Percentiles rank a stretch among this genome's conserved stretches.
These are phyloP conservation scores for Megaleporinus macrocephalus DNA, from an alignment of 2,113 vertebrate genomes.

Conservation along the genomic window DNA sequence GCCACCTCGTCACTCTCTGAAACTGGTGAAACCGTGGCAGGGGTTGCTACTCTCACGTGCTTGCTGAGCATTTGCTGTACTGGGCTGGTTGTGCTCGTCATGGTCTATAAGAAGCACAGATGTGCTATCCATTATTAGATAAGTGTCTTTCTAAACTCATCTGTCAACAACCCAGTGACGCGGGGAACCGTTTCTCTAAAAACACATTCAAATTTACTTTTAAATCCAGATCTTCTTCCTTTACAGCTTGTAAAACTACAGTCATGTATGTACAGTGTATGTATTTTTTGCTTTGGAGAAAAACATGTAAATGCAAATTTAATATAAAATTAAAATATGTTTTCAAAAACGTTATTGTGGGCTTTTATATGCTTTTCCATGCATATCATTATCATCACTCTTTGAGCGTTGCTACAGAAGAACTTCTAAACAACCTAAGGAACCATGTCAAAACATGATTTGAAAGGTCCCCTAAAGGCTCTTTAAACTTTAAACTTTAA, in stretches of 20 bases:
- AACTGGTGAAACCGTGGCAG: conserved; percentile 54
- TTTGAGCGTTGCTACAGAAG: too few relatives aligned
- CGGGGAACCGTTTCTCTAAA: background rate
- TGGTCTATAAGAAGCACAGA: conserved; percentile 44
- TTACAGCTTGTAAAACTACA: background rate
- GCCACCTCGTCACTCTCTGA: background rate
- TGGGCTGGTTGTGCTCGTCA: conserved; percentile 50
- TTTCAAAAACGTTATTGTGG: too few relatives aligned
- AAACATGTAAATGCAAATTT: background rate
- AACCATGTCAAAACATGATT: too few relatives aligned
- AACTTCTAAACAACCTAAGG: too few relatives aligned
- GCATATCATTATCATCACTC: too few relatives aligned
- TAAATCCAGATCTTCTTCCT: too few relatives aligned
- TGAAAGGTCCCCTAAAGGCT: too few relatives aligned
- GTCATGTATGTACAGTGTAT: background rate
- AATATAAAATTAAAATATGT: background rate
- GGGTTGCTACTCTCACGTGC: conserved; percentile 54
- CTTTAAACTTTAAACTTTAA: too few relatives aligned
- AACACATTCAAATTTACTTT: background rate
- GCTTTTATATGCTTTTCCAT: too few relatives aligned
- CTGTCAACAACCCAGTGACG: background rate
- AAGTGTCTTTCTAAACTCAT: background rate
- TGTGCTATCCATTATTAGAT: background rate
- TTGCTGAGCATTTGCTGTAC: conserved; percentile 57
- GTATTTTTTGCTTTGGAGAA: background rate